Evolutionary conservation across 1,140 invertebrate genomes (phyloP), one percentile per base, ranked within the genome.

Genomic region (Bombyx mandarina): DNA sequence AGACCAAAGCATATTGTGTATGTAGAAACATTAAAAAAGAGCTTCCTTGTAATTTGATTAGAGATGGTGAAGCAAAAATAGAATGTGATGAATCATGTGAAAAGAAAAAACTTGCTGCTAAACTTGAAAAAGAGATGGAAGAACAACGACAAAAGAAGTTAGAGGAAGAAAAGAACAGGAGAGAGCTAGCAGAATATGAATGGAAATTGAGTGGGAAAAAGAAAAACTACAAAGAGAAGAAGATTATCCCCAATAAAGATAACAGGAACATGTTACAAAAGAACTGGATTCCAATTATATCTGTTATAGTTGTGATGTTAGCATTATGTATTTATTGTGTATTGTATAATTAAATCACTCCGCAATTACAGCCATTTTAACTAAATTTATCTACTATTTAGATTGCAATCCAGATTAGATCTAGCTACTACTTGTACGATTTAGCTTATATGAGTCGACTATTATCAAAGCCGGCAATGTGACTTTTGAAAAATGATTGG

Each of bases 21-120:
- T 98, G 97, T 65, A 92, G 93, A 58, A 90, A 94, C 59, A 88
- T 94, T 4, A 96, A 93, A 73, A 93, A 91, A 73, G 94, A 97
- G 57, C 89, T 93, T 56, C 80, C 91, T 0, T 98, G 97, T 73
- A 90, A 91, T 50, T 69, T 86, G 47, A 88, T 93, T 9, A 88
- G 89, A 7, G 80, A 78, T 26, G 87, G 89, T 8, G 75, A 89
- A 65, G 85, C 87, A 0, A 67, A 66, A 3, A 75, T 94, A 6
- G 61, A 77, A 1, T 95, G 94, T 69, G 92, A 95, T 69, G 87
- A 89, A 3, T 69, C 83, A 5, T 95, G 94, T 77, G 70, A 86
- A 51, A 77, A 82, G 53, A 90, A 91, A 63, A 90, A 90, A 66
- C 65, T 80, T 8, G 90, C 91, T 47, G 87, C 88, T 7, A 79